Conservation (phyloP, 2,888 invertebrate species). For the Eudasyphora cyanicolor region DNA sequence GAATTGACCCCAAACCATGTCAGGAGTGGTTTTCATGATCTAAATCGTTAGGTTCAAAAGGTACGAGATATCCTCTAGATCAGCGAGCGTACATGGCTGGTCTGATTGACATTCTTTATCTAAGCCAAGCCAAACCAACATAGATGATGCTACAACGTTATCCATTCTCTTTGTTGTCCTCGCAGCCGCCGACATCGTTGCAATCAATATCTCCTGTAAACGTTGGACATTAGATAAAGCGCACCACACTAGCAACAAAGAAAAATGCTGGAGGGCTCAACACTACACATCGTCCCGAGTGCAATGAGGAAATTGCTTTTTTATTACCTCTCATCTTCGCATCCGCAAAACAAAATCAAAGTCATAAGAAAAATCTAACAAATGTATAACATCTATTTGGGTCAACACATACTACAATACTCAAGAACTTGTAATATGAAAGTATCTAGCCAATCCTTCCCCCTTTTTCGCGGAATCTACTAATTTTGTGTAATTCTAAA, state of each 20-base stretch:
- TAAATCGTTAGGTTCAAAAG: no score
- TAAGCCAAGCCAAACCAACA: no score
- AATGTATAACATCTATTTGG: conserved; percentile 45
- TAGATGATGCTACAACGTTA: not conserved
- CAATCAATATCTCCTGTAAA: not conserved
- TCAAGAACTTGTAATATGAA: conserved; percentile 1
- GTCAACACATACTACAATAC: conserved; percentile 43
- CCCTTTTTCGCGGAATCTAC: not conserved
- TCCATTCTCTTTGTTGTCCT: not conserved
- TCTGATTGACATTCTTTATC: no score
- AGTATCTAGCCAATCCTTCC: not conserved
- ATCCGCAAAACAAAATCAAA: conserved; percentile 39
- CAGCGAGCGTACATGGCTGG: no score
- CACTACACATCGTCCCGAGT: conserved; percentile 43
- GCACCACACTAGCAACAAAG: conserved; percentile 18
- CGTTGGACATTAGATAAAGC: not conserved
- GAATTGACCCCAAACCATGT: no score
- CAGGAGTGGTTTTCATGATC: no score
- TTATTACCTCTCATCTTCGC: conserved; percentile 6
- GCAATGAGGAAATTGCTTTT: conserved; percentile 48
- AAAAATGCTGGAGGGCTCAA: not conserved
- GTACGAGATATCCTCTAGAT: no score
- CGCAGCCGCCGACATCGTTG: not conserved
- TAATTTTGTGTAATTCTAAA: not conserved
- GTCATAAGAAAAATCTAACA: conserved; percentile 27